A percentile compares a stretch with the other conserved stretches of the same genome.
Conservation (phyloP, 2,888 invertebrate species). For the Cerceris ruficornis region DNA sequence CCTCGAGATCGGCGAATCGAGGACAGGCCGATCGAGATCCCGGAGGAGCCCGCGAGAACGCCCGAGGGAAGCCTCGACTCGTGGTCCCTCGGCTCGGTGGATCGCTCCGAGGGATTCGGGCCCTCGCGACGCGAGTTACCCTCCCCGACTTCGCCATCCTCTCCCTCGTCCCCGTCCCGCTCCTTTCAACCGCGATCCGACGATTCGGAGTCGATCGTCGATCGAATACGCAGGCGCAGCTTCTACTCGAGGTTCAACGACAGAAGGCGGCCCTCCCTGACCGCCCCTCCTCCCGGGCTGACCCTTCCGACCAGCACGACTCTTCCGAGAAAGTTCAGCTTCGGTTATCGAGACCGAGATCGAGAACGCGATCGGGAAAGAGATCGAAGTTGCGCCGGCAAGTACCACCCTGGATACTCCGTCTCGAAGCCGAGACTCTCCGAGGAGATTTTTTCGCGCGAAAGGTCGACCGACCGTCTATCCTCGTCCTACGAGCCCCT, state of each 20-base stretch:
- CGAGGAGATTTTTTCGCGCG: conserved; percentile 69
- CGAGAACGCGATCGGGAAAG: conserved; percentile 12
- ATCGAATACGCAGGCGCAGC: conserved; percentile 93
- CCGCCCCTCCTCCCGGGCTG: conserved; percentile 82
- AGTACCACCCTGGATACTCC: neutral
- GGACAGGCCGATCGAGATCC: conserved; percentile 81
- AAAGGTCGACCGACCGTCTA: conserved; percentile 45
- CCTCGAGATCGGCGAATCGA: too few species aligned
- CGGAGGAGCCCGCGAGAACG: conserved; percentile 53
- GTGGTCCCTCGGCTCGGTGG: conserved; percentile 86
- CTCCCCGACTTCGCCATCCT: conserved; percentile 78
- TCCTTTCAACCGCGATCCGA: conserved; percentile 69
- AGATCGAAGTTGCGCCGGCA: conserved; percentile 13
- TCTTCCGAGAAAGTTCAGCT: conserved; percentile 81
- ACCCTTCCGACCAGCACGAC: conserved; percentile 73
- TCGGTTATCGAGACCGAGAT: conserved; percentile 69
- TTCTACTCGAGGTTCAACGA: conserved; percentile 95
- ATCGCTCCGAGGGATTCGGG: conserved; percentile 83
- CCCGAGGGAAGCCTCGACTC: conserved; percentile 83
- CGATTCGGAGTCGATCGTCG: conserved; percentile 88
- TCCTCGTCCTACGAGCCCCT: conserved; percentile 72
- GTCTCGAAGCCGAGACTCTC: conserved; percentile 13
- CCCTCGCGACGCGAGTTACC: conserved; percentile 74
- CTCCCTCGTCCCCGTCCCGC: conserved; percentile 60
- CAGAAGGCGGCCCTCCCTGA: conserved; percentile 88